Evolutionary conservation across 1,140 invertebrate species (phyloP), one percentile per base, ranked within the genome.

Genomic region (Drosophila sproati): DNA sequence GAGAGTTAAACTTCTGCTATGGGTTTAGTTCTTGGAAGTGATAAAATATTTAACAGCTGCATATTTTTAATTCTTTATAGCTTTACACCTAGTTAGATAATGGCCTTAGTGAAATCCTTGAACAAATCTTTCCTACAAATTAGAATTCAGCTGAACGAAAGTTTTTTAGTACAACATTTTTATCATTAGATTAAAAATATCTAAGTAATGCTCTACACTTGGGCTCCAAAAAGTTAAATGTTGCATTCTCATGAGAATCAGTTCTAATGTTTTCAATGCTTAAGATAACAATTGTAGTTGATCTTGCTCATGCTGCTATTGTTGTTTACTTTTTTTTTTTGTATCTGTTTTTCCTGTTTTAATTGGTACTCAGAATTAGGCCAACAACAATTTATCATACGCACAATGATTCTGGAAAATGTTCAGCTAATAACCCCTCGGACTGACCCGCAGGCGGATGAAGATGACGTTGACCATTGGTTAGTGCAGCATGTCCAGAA

Each of bases 341-440:
- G 37, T 35, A 69, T 37, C 52, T 75, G 39, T 64, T 79, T 72
- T 83, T 63, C 60, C 55, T 35, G 63, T 31, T 86, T 85, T 86
- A 83, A 83, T 83, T 83, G 78, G 77, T 83, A 83, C 81, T 74
- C 78, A 74, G 81, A 86, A 85, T 61, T 85, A 45, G 74, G 56
- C 69, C 73, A 73, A 71, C 66, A 78, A 78, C 78, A 68, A 85
- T 85, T 85, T 81, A 85, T 85, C 78, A 85, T 86, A 86, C 63
- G 48, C 69, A 80, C 60, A 60, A 76, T 81, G 81, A 85, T 86
- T 78, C 74, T 45, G 52, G 69, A 67, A 61, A 78, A 7, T 43
- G 6, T 77, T 86, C 61, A 64, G 78, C 82, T 85, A 85, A 83
- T 83, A 83, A 85, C 81, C 81, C 80, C 50, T 10, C 20, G 48